Conservation (phyloP, 2,113 vertebrate genomes). For the Lutjanus erythropterus region DNA sequence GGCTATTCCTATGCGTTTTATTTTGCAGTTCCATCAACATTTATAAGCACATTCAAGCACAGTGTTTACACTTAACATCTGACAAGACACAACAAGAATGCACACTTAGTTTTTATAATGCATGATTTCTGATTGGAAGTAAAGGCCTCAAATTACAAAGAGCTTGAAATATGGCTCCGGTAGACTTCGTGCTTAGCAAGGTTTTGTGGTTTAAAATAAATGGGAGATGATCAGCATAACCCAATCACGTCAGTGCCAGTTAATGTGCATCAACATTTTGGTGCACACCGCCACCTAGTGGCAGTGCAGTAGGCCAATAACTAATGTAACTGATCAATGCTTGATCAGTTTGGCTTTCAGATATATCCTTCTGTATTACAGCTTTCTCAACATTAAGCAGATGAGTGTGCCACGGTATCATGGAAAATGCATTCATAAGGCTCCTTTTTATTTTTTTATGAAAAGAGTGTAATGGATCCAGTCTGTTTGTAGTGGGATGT, state of each 20-base stretch:
- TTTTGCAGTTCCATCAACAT: neutral
- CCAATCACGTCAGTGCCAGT: conserved; percentile 32
- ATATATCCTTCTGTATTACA: too few species aligned
- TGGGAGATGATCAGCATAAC: conserved; percentile 2
- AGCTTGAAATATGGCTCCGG: rapidly evolving
- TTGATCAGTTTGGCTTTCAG: neutral
- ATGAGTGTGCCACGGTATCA: neutral
- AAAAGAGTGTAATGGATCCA: neutral
- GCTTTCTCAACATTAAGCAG: too few species aligned
- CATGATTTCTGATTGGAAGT: neutral
- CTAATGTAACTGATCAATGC: neutral
- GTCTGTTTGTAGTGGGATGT: too few species aligned
- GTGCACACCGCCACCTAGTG: conserved; percentile 68
- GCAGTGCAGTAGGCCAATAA: neutral
- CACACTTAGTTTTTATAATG: neutral
- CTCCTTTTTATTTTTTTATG: neutral
- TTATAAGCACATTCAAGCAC: neutral
- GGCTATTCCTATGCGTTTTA: neutral
- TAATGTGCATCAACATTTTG: conserved; percentile 4
- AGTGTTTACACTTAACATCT: neutral
- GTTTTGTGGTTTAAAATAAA: conserved; percentile 37
- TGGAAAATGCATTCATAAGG: neutral
- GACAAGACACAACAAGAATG: neutral
- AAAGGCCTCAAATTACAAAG: rapidly evolving
- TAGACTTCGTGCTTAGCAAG: neutral